Evolutionary conservation across 2,797 vertebrate genomes (phyloP), one percentile per base, ranked within the genome.

Genomic region (Knipowitschia caucasica): DNA sequence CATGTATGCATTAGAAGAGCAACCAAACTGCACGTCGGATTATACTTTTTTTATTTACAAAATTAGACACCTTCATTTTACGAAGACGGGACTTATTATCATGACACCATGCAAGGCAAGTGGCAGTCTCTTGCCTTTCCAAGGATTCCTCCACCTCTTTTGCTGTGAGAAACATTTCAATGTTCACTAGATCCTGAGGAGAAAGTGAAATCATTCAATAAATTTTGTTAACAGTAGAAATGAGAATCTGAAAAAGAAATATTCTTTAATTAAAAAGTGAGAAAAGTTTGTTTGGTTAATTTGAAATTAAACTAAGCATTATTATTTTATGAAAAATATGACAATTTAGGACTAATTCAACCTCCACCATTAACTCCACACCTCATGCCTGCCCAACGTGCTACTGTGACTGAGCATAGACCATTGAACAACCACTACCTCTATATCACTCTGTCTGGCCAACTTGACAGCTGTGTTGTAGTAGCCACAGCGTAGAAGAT

Each of bases 121-220:
- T 99, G 73, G 94, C 94, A 0, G 96, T 99, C 85, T 99, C 97
- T 57, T 98, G 95, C 73, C 96, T 91, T 87, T 98, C 96, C 79
- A 99, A 86, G 39, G 97, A 99, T 77, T 99, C 97, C 59, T 99
- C 97, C 54, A 99, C 97, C 87, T 99, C 97, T 69, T 99, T 99
- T 64, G 97, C 97, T 45, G 96, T 99, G 77, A 99, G 91, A 83
- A 99, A 99, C 96, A 99, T 99, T 86, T 99, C 97, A 57, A 99
- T 99, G 86, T 99, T 99, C 81, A 99, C 97, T 75, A 99, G 84
- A 72, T 99, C 96, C 97, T 99, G 64, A 44, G 51, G 60, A 66
- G 0, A 61, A 1, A 60, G 38, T n/a, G n/a, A 42, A 20, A 1
- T 3, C 5, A 24, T 7, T 14, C 21, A 42, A 24, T 3, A 42